Evolutionary conservation across 1,140 invertebrate species (phyloP), one percentile per base, ranked within the genome.

Genomic region (Drosophila bipectinata): DNA sequence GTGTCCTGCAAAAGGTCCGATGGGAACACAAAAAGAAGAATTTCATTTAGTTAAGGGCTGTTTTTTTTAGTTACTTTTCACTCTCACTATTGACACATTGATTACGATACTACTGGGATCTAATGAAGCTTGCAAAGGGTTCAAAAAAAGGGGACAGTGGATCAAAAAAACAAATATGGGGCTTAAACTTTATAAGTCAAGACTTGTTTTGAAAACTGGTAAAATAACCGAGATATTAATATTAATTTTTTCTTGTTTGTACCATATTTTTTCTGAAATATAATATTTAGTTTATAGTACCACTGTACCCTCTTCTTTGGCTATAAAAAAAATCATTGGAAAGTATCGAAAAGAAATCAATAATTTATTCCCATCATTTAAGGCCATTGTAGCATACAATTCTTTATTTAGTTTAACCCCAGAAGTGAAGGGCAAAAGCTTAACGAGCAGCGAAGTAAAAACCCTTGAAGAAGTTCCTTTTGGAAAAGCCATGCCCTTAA

Each of bases 1-100:
- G 93, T 96, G 95, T 92, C 96, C 96, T 97, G 60, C 62, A 44
- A 92, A 83, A 87, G 14, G 15, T 18, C 4, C 37, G 56, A 66
- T 54, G 62, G 9, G 30, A 37, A 72, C 75, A 7, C 26, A 8
- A 24, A n/a, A 5, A n/a, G 18, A 8, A 26, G 32, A 57, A 41
- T 12, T 51, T 75, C 44, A 52, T 52, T 64, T 45, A 74, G 44
- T 72, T 56, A 15, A 24, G 30, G 37, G 24, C 26, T 30, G 45
- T 12, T 12, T 57, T 64, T 47, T 32, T 66, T 45, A 66, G 63
- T 47, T 74, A 52, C 41, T 18, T 34, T 18, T 34, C 28, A 21
- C n/a, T 49, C 7, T 45, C 55, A 53, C 48, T 66, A 24, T 72
- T 75, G 75, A 82, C 64, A 83, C 45, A 52, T 74, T 73, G 45